Percentiles rank a stretch among this genome's conserved stretches.
Conservation (phyloP, 2,113 vertebrate species). For the Syngnathus scovelli region DNA sequence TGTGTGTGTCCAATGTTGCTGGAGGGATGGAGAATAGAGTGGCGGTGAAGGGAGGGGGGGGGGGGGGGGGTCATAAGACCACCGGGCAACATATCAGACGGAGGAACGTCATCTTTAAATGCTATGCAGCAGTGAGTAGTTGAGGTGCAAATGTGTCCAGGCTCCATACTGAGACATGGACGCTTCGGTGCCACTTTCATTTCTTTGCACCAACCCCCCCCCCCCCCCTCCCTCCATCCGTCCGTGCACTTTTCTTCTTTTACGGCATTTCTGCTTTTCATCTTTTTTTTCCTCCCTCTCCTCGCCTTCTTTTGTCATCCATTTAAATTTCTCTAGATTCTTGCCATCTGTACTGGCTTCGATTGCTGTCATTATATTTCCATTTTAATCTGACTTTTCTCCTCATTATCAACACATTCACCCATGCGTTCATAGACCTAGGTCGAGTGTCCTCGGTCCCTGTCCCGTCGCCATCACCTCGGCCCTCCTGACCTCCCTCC, state of each 20-base stretch:
- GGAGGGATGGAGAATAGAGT: constrained; percentile 27
- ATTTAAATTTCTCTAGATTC: constrained; percentile 18
- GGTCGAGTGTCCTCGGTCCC: constrained; percentile 29
- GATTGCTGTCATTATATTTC: constrained; percentile 12
- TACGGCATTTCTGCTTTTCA: constrained; percentile 9
- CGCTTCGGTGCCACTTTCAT: constrained; percentile 12
- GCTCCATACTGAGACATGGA: constrained; percentile 18
- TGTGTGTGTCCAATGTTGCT: constrained; percentile 38
- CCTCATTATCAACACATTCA: constrained; percentile 24
- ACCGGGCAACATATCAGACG: constrained; percentile 49
- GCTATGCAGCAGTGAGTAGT: constrained; percentile 38
- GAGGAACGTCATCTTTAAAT: constrained; percentile 54
- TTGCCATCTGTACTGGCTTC: constrained; percentile 8
- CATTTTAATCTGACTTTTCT: constrained; percentile 12
- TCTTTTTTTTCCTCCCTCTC: constrained; percentile 1
- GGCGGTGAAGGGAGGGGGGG: constrained; percentile 28
- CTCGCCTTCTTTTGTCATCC: constrained; percentile 7
- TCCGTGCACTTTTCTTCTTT: not conserved
- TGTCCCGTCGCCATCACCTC: constrained; percentile 48
- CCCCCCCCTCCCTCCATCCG: not conserved
- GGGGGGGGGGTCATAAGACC: constrained; percentile 43
- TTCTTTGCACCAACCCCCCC: constrained; percentile 5
- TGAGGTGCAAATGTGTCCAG: constrained; percentile 55
- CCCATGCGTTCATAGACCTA: constrained; percentile 30
- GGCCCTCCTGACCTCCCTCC: constrained; percentile 20